Percentiles rank a stretch among this genome's conserved stretches.
These are phyloP conservation scores for Microctenopoma steveboyesi DNA, from an alignment of 2,797 vertebrate genomes.

Conservation along the genomic window DNA sequence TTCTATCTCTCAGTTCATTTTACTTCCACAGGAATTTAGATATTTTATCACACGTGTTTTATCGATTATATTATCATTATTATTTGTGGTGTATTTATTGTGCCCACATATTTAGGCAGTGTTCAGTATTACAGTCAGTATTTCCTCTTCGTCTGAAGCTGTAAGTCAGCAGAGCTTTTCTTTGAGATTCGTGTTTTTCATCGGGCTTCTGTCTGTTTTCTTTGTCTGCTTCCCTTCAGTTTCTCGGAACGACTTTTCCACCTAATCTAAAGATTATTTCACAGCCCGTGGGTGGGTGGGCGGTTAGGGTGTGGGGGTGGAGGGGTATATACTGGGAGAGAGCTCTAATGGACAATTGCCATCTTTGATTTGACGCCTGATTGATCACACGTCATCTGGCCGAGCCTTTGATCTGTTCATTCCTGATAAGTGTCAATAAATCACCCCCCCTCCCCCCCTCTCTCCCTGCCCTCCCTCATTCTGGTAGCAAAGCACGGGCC, in stretches of 20 bases:
- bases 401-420: constrained; percentile 86
- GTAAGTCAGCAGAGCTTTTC: neutral
- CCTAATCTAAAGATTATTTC: constrained; percentile 69
- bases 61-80: neutral
- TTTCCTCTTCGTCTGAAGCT: neutral
- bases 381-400: constrained; percentile 92
- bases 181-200: constrained; percentile 19
- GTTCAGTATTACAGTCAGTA: neutral
- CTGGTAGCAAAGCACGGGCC: constrained; percentile 80
- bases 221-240: constrained; percentile 32
- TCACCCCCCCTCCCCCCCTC: constrained; percentile 83
- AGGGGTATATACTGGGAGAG: constrained; percentile 83
- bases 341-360: constrained; percentile 92
- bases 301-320: constrained; percentile 22
- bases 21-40: neutral
- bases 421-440: constrained; percentile 98
- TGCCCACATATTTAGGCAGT: neutral
- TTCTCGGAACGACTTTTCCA: constrained; percentile 62
- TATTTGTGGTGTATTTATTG: neutral
- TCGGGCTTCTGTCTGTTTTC: constrained; percentile 28
- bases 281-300: constrained; percentile 6
- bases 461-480: constrained; percentile 55
- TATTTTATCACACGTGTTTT: neutral
- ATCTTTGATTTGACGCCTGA: constrained; percentile 97
- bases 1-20: no score